Conservation (phyloP, 1,140 invertebrate genomes). For the Diploscapter pachys region DNA sequence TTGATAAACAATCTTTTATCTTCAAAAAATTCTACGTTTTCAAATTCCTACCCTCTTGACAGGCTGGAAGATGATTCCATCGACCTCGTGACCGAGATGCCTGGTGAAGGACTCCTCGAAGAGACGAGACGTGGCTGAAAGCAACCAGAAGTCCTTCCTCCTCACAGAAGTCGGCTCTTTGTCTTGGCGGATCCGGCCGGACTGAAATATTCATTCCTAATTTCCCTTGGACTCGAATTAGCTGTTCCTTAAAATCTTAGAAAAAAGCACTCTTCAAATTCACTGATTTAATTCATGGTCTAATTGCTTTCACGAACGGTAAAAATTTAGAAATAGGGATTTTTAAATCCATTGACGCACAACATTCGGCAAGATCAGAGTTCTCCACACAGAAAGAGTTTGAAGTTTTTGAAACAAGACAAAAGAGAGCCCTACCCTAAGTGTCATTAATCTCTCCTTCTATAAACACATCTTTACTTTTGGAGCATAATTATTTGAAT, state of each 20-base stretch:
- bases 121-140: constrained; percentile 69
- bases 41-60: constrained; percentile 65
- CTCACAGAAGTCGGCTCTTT: constrained; percentile 71
- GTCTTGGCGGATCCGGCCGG: constrained; percentile 67
- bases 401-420: background rate
- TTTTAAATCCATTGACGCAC: too few relatives aligned
- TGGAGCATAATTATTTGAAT: too few relatives aligned
- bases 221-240: constrained; percentile 69
- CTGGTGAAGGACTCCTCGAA: constrained; percentile 81
- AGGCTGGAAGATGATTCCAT: constrained; percentile 97
- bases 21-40: too few relatives aligned
- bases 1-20: too few relatives aligned
- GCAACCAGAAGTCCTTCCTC: constrained; percentile 66
- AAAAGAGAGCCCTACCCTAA: background rate
- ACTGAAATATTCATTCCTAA: constrained; percentile 68
- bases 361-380: too few relatives aligned
- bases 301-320: constrained; percentile 72
- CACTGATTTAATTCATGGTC: constrained; percentile 72
- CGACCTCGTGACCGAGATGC: constrained; percentile 84
- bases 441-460: background rate
- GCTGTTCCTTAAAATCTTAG: constrained; percentile 74
- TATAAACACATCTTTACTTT: background rate
- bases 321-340: constrained; percentile 42
- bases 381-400: too few relatives aligned
- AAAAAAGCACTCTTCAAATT: constrained; percentile 76